Percentiles rank a stretch among this genome's conserved stretches.
These are phyloP conservation scores for Leptogaster cylindrica DNA, from an alignment of 2,888 invertebrate genomes.

Conservation along the genomic window DNA sequence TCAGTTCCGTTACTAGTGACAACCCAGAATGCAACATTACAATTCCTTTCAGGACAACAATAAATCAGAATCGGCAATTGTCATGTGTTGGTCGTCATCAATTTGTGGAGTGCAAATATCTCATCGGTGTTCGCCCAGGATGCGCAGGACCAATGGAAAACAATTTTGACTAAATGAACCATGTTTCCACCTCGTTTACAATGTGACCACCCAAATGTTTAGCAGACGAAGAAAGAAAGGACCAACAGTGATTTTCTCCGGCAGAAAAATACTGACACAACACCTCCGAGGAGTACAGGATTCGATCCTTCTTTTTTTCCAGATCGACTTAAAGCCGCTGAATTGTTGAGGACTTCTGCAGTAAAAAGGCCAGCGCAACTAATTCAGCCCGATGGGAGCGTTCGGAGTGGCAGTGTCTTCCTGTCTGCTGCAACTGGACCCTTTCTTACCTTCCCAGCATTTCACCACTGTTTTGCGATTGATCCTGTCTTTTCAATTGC, in stretches of 20 bases:
- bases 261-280: background rate
- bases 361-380: conserved; percentile 32
- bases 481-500: conserved; percentile 17
- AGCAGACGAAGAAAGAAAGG: conserved; percentile 22
- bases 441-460: conserved; percentile 4
- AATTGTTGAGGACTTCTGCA: conserved; percentile 21
- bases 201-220: conserved; percentile 30
- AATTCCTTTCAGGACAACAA: conserved; percentile 1
- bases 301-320: background rate
- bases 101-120: conserved; percentile 23
- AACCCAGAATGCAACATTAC: background rate
- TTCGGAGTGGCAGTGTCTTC: conserved; percentile 12
- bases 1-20: conserved; percentile 11
- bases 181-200: conserved; percentile 11
- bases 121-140: background rate
- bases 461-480: conserved; percentile 5
- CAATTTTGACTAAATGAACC: conserved; percentile 12
- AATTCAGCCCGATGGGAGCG: background rate
- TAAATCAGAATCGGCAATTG: conserved; percentile 18
- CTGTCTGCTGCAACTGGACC: conserved; percentile 1
- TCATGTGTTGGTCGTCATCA: conserved; percentile 5
- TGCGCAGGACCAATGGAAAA: background rate
- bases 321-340: background rate
- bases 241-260: background rate
- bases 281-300: conserved; percentile 1